Base-by-base conservation (phyloP, 2,113 vertebrate genomes). In the Oenanthe melanoleuca region DNA sequence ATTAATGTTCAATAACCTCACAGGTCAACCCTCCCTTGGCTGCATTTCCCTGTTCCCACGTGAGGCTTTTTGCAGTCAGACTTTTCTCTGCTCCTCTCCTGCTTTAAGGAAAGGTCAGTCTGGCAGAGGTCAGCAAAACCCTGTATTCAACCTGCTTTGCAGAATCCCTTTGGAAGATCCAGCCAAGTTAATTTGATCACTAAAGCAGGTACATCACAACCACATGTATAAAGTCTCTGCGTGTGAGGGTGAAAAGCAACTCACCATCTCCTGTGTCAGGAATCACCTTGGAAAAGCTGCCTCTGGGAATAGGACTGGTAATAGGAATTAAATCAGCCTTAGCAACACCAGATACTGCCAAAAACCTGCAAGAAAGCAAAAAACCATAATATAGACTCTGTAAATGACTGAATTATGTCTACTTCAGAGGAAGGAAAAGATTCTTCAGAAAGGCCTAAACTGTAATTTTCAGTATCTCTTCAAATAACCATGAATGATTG, bases 141-240 rank as follows among this genome's bases (percentile, higher is more conserved):
- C 40, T 67, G 5, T 14, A 5, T 50, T 86, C 44, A 67, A 20
- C 5, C 9, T 61, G 63, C 33, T 77, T 70, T 83, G 47, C 52
- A 82, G 45, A 60, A 49, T 23, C 11, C 5, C 13, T 57, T 2
- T 49, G 57, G 53, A 71, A 81, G 52, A 83, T 25, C 4, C n/a
- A 40, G 18, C 26, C 40, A 52, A 80, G 83, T 67, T 4, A 73
- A 52, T 83, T 1, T 74, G 26, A n/a, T 34, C 44, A 75, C 66
- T 60, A 53, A 83, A 53, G 74, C 38, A 80, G 37, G n/a, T 55
- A 26, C 31, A 34, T 89, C 59, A 72, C 34, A 66, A 88, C 49
- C 1, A 4, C 14, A 11, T 0, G 0, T 26, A 10, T 50, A 11
- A 21, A 40, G 2, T 65, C 17, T 69, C 14, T 47, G 0, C 3